These are phyloP conservation scores for Eristalis arbustorum DNA, from an alignment of 2,888 invertebrate species.

Conservation along the genomic window DNA sequence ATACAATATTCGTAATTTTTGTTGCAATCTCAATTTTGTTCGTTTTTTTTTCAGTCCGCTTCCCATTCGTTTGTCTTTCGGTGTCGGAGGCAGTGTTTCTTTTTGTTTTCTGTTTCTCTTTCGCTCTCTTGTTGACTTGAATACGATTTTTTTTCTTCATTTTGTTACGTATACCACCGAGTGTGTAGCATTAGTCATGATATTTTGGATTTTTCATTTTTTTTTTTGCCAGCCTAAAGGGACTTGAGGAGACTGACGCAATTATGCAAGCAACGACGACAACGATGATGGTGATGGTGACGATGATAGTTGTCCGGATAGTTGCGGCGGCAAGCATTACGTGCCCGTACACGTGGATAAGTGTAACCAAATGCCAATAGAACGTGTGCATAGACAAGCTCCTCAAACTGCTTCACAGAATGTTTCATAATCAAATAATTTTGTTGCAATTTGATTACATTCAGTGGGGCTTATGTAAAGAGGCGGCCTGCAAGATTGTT, in stretches of 20 bases:
- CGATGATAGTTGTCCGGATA: neutral
- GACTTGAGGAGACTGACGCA: conserved; percentile 50
- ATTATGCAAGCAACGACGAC: conserved; percentile 44
- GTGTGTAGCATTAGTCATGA: conserved; percentile 57
- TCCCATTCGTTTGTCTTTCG: neutral
- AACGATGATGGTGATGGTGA: neutral
- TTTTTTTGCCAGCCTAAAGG: conserved; percentile 49
- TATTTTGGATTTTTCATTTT: neutral
- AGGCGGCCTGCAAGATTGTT: conserved; percentile 19
- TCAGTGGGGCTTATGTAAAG: conserved; percentile 38
- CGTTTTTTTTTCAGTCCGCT: neutral
- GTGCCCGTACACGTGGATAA: conserved; percentile 32
- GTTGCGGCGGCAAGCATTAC: conserved; percentile 19
- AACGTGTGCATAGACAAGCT: neutral
- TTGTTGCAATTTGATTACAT: conserved; percentile 47
- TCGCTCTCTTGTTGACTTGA: neutral
- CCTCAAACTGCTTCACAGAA: neutral
- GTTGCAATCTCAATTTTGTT: conserved; percentile 4
- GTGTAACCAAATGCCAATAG: neutral
- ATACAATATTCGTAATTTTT: conserved; percentile 14
- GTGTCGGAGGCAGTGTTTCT: neutral
- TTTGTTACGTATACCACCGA: conserved; percentile 61
- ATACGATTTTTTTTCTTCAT: neutral
- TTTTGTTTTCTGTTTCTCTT: neutral
- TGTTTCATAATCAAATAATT: conserved; percentile 44